phyloP scores from a whole-genome alignment of 2,113 vertebrate species.

The Sitta europaea region DNA sequence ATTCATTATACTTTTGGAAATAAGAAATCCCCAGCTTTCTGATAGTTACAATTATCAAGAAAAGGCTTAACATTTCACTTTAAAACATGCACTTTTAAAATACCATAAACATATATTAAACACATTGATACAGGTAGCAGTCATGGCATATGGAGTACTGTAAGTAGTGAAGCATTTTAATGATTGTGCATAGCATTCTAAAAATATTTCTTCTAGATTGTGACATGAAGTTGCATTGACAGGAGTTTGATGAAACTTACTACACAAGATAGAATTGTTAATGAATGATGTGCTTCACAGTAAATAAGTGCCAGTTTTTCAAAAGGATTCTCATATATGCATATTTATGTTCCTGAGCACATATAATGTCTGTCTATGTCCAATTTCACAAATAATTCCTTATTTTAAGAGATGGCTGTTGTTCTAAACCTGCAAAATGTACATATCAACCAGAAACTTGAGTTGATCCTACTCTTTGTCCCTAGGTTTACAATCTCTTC shows the following conservation, averaged over 20 bases:
- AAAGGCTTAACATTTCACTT: neutral
- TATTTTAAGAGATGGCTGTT: neutral
- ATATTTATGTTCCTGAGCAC: neutral
- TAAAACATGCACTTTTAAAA: neutral
- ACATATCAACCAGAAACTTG: neutral
- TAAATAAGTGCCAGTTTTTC: neutral
- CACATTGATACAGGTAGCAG: neutral
- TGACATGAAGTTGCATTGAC: neutral
- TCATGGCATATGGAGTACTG: neutral
- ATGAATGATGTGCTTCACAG: neutral
- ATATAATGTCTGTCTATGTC: neutral
- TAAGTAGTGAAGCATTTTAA: neutral
- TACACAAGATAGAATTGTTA: neutral
- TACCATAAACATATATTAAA: neutral
- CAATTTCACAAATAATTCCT: neutral
- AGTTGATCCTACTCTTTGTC: fast-evolving
- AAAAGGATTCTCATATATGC: neutral
- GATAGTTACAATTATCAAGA: neutral
- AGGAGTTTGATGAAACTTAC: neutral
- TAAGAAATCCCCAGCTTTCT: neutral
- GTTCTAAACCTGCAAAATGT: neutral
- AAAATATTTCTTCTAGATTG: neutral
- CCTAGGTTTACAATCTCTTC: neutral
- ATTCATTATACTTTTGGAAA: neutral
- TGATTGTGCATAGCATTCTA: neutral